These are phyloP conservation scores for Eulemur albifrons DNA, from an alignment of 2,797 vertebrate genomes.

Conservation along the genomic window DNA sequence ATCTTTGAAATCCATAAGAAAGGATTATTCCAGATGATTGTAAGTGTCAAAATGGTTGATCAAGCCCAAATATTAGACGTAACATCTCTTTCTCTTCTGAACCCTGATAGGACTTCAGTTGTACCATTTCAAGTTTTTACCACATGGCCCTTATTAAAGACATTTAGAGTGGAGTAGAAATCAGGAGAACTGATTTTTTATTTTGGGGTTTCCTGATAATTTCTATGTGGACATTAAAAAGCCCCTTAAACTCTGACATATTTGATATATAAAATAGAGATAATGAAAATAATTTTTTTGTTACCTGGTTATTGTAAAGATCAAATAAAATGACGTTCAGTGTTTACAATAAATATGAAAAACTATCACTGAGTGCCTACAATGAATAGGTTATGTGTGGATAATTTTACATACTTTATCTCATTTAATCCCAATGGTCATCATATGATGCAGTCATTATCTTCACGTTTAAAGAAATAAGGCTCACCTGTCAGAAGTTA, in stretches of 20 bases:
- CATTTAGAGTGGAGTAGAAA: neutral
- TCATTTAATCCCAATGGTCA: neutral
- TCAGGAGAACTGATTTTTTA: neutral
- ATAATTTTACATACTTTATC: neutral
- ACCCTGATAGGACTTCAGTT: neutral
- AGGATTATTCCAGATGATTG: neutral
- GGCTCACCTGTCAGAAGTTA: conserved; percentile 43
- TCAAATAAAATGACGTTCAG: neutral
- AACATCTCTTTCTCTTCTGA: neutral
- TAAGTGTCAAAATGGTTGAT: neutral
- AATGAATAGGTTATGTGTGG: neutral
- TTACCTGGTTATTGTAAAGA: neutral
- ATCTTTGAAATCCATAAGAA: neutral
- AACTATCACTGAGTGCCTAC: neutral
- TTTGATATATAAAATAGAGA: conserved; percentile 12
- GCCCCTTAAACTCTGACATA: neutral
- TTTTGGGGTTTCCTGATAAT: neutral
- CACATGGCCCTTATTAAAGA: neutral
- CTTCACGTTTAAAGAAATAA: conserved; percentile 38
- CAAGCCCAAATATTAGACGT: neutral
- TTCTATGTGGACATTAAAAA: neutral
- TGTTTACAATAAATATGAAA: neutral
- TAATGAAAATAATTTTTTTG: neutral
- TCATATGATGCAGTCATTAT: neutral
- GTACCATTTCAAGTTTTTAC: neutral